Evolutionary conservation across 2,888 invertebrate genomes (phyloP), one percentile per base, ranked within the genome.

Genomic region (Ochropacha duplaris): DNA sequence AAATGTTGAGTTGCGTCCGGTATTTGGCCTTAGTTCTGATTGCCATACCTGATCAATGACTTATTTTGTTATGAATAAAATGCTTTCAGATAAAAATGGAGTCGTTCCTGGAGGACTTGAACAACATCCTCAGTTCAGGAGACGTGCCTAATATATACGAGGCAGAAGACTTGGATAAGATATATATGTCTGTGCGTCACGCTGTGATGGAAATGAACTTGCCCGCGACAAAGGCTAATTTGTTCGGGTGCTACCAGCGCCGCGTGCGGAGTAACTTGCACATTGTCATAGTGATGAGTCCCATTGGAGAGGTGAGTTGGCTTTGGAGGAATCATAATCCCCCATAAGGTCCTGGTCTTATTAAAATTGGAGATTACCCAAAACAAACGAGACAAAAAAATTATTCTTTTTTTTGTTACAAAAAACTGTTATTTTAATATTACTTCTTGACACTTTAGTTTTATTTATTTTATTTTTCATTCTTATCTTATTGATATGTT

Each of bases 121-220:
- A 98, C 86, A 98, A 97, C 76, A 93, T 98, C 55, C 83, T 98
- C 24, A 98, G 97, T 79, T 96, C 96, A 11, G 98, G 98, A 0
- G 98, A 98, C 81, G 97, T 98, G 3, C 98, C 98, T 0, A 98
- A 97, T 78, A 95, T 98, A 22, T 98, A 96, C 83, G 95, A 96
- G 56, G 94, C 95, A 2, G 98, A 98, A 68, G 98, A 98, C 78
- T 78, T 96, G 54, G 97, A 97, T 67, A 94, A 91, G 74, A 96
- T 97, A 63, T 96, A 93, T 85, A 94, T 94, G 72, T 93, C 94
- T 0, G 96, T 96, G 90, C 96, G 96, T 50, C 96, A 96, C 54
- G 93, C 94, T 0, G 95, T 97, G 0, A 94, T 96, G 78, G 97
- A 97, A 84, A 96, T 96, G 59, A 93, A 90, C 31, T 83, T 97